Evolutionary conservation across 2,888 invertebrate genomes (phyloP).

Genomic region (Antheraea yamamai): DNA sequence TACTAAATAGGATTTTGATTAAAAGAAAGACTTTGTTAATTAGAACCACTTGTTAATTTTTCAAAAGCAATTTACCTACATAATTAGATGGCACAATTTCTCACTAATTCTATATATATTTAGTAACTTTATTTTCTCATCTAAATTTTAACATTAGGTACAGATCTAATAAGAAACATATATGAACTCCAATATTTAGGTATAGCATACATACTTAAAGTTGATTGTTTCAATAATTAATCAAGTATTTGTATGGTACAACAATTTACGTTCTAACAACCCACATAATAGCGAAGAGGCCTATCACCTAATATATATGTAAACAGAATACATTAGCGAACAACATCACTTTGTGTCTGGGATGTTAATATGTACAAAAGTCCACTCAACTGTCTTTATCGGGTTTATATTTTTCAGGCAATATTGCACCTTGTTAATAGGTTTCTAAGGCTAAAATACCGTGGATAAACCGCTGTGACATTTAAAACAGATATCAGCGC

Average conservation of each 20-base stretch:
- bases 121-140: background rate
- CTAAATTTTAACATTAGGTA: too few relatives aligned
- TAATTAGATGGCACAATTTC: background rate
- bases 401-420: background rate
- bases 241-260: background rate
- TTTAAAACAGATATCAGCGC: slow-evolving; percentile 28
- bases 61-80: background rate
- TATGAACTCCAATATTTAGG: too few relatives aligned
- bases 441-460: slow-evolving; percentile 2
- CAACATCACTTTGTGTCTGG: slow-evolving; percentile 24
- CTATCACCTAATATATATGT: background rate
- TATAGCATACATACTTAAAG: background rate
- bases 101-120: background rate
- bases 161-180: too few relatives aligned
- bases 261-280: background rate
- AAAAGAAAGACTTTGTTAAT: background rate
- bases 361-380: slow-evolving; percentile 31
- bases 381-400: slow-evolving; percentile 23
- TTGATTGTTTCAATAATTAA: background rate
- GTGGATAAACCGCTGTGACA: background rate
- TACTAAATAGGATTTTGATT: slow-evolving; percentile 1
- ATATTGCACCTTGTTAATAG: slow-evolving; percentile 8
- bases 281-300: background rate
- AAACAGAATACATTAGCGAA: slow-evolving; percentile 28
- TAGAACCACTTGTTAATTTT: background rate